phyloP scores from a whole-genome alignment of 2,888 invertebrate species.

The Colostygia pectinataria region DNA sequence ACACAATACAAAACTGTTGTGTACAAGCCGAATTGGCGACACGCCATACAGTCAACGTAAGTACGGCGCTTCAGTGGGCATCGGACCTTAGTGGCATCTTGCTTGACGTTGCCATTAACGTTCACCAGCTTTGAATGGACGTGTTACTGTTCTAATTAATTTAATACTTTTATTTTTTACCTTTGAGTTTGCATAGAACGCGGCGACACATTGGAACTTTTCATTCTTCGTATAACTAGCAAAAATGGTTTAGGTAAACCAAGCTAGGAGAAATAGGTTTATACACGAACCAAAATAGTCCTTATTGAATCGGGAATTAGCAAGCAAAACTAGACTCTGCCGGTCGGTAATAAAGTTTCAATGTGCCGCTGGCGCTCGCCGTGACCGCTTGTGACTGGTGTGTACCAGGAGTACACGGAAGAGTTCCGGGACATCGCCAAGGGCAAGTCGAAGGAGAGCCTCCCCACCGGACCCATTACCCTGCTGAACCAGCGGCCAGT shows the following conservation, averaged over 20 bases:
- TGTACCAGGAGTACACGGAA: conserved; percentile 95
- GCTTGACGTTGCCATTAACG: conserved; percentile 50
- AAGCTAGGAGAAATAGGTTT: neutral
- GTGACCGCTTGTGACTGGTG: conserved; percentile 74
- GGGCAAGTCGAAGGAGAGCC: conserved; percentile 96
- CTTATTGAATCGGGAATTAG: neutral
- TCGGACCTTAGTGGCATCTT: conserved; percentile 29
- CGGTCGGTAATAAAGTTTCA: conserved; percentile 42
- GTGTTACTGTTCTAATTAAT: conserved; percentile 55
- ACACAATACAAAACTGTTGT: too few relatives aligned
- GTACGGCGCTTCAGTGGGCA: conserved; percentile 10
- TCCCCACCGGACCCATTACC: conserved; percentile 95
- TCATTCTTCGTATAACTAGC: too few relatives aligned
- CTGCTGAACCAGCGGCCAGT: conserved; percentile 97
- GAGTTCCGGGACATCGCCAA: conserved; percentile 98
- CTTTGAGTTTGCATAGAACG: conserved; percentile 69
- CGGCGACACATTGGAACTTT: conserved; percentile 71
- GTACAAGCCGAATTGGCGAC: too few relatives aligned
- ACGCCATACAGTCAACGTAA: neutral
- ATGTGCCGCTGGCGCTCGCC: conserved; percentile 49
- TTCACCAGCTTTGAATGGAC: conserved; percentile 72
- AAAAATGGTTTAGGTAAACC: neutral
- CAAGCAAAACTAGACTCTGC: neutral
- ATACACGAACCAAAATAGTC: neutral
- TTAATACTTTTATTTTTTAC: conserved; percentile 53